Conservation (phyloP, 2,797 vertebrate genomes). For the Paratrypauchen microcephalus region DNA sequence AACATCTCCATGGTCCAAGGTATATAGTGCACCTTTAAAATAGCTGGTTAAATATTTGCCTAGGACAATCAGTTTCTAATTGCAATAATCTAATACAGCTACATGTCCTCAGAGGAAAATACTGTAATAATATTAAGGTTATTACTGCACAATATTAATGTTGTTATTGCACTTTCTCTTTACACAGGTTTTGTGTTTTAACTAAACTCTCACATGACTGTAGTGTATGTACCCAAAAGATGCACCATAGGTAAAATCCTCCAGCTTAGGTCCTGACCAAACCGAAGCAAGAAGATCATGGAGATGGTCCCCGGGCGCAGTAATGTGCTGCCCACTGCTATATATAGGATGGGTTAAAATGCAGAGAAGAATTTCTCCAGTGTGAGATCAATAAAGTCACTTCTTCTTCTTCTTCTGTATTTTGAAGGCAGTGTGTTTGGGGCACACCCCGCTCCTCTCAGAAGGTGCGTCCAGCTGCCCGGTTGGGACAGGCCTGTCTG, state of each 20-base stretch:
- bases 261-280: no score
- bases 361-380: no score
- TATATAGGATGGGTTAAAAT: no score
- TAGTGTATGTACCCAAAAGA: no score
- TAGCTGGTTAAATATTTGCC: not conserved
- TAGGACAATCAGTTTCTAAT: not conserved
- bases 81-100: not conserved
- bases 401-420: no score
- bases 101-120: not conserved
- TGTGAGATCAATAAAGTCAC: no score
- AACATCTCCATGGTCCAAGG: no score
- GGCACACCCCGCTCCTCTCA: constrained; percentile 59
- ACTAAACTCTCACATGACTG: constrained; percentile 36
- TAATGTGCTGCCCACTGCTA: no score
- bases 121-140: not conserved
- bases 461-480: constrained; percentile 9
- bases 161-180: not conserved
- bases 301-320: no score
- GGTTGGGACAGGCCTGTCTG: constrained; percentile 60
- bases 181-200: not conserved
- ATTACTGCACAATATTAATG: not conserved
- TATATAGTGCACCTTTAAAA: no score
- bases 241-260: no score
- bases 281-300: no score
- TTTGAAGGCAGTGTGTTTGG: constrained; percentile 23